These are phyloP conservation scores for Strigamia crassipes DNA, from an alignment of 2,888 invertebrate species.

Conservation along the genomic window DNA sequence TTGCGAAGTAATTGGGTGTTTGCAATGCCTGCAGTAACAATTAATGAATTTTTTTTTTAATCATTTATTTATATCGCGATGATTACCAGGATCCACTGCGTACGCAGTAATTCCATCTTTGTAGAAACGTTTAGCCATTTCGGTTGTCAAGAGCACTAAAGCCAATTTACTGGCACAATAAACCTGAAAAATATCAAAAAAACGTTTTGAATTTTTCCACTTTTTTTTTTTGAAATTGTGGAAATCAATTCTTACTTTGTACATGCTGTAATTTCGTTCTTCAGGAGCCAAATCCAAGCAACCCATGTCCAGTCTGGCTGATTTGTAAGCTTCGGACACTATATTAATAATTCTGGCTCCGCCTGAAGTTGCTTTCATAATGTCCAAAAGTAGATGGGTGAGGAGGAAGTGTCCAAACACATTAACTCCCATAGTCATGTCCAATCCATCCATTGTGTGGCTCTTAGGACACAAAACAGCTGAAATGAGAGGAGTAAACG, in stretches of 20 bases:
- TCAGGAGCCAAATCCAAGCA: slow-evolving; percentile 48
- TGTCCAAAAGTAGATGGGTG: slow-evolving; percentile 51
- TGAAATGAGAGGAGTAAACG: slow-evolving; percentile 36
- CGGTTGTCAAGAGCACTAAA: slow-evolving; percentile 48
- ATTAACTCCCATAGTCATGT: slow-evolving; percentile 53
- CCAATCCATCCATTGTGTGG: slow-evolving; percentile 52
- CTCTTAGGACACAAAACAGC: slow-evolving; percentile 51
- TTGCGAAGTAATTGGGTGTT: slow-evolving; percentile 49
- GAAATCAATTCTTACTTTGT: slow-evolving; percentile 36
- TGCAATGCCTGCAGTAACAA: slow-evolving; percentile 46
- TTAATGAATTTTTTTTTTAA: not conserved
- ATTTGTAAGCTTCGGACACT: slow-evolving; percentile 51
- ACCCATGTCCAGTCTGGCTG: slow-evolving; percentile 50
- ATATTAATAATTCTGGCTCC: slow-evolving; percentile 51
- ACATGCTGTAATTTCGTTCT: slow-evolving; percentile 48
- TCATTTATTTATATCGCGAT: not conserved
- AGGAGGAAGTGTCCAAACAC: slow-evolving; percentile 53
- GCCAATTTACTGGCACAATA: slow-evolving; percentile 50
- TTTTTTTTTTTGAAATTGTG: not conserved
- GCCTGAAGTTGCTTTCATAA: slow-evolving; percentile 49
- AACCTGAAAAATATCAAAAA: slow-evolving; percentile 49
- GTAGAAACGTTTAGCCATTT: slow-evolving; percentile 49
- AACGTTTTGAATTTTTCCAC: not conserved
- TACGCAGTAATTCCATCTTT: slow-evolving; percentile 48
- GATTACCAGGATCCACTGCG: slow-evolving; percentile 50